These are phyloP conservation scores for Podotricha telesiphe DNA, from an alignment of 2,888 invertebrate genomes.

Conservation along the genomic window DNA sequence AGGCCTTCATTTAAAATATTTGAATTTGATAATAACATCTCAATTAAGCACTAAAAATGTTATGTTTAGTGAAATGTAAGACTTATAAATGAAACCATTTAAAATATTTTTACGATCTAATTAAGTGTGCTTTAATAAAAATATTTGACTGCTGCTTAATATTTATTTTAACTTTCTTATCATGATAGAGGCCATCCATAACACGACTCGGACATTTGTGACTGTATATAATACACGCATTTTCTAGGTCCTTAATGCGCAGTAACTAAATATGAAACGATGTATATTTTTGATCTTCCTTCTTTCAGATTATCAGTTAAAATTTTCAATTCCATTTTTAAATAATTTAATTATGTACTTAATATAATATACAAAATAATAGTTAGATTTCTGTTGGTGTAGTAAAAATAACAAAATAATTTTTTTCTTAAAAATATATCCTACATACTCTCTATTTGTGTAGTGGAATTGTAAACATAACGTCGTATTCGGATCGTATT, in stretches of 20 bases:
- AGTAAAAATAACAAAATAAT: too few species aligned
- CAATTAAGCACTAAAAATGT: constrained; percentile 12
- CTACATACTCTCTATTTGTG: too few species aligned
- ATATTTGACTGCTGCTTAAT: neutral
- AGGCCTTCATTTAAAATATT: constrained; percentile 13
- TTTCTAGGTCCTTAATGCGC: neutral
- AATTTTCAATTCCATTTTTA: too few species aligned
- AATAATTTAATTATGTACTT: too few species aligned
- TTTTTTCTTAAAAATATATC: too few species aligned
- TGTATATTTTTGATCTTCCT: too few species aligned
- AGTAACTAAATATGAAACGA: neutral
- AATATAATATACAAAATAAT: too few species aligned
- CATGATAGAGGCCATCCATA: neutral
- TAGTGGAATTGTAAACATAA: too few species aligned
- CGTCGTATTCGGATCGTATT: too few species aligned
- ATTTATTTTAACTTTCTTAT: constrained; percentile 6
- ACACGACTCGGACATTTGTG: neutral
- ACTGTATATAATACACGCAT: neutral
- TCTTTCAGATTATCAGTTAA: too few species aligned
- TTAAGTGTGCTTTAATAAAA: neutral
- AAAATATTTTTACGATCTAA: neutral
- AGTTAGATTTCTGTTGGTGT: too few species aligned
- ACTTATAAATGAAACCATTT: neutral
- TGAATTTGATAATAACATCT: constrained; percentile 16
- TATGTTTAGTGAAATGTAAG: constrained; percentile 2